Conservation (phyloP, 2,888 invertebrate genomes). For the Silvanus unidentatus region DNA sequence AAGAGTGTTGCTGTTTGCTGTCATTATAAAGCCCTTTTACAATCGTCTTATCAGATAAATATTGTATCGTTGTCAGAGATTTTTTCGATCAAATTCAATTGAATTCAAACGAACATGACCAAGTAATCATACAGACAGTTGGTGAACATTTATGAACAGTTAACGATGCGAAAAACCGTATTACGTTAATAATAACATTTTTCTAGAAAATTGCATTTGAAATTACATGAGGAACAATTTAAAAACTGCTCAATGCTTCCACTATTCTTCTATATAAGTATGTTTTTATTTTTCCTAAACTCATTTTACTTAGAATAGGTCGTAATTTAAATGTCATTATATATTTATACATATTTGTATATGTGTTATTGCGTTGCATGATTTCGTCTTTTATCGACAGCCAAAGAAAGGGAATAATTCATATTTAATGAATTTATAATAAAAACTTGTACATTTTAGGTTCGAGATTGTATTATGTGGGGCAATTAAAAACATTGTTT, state of each 20-base stretch:
- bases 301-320: constrained; percentile 23
- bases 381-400: constrained; percentile 14
- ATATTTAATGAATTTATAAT: constrained; percentile 21
- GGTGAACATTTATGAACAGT: constrained; percentile 30
- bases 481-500: background rate
- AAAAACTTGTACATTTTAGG: background rate
- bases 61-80: background rate
- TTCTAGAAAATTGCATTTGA: constrained; percentile 28
- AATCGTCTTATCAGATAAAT: constrained; percentile 19
- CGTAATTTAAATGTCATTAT: constrained; percentile 31
- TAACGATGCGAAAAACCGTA: constrained; percentile 34
- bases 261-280: no score
- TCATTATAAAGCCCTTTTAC: constrained; percentile 33
- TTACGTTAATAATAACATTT: constrained; percentile 29
- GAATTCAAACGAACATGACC: no score
- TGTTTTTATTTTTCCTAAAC: background rate
- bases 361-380: constrained; percentile 13
- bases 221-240: constrained; percentile 30
- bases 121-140: constrained; percentile 24
- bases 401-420: constrained; percentile 12
- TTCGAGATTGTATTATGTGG: background rate
- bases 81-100: background rate
- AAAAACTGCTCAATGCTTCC: constrained; percentile 4
- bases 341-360: constrained; percentile 14
- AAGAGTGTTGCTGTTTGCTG: constrained; percentile 34